Percentiles rank a stretch among this genome's conserved stretches.
Evolutionary conservation across 2,888 invertebrate species (phyloP).

Genomic region (Trissoscelio sp.): DNA sequence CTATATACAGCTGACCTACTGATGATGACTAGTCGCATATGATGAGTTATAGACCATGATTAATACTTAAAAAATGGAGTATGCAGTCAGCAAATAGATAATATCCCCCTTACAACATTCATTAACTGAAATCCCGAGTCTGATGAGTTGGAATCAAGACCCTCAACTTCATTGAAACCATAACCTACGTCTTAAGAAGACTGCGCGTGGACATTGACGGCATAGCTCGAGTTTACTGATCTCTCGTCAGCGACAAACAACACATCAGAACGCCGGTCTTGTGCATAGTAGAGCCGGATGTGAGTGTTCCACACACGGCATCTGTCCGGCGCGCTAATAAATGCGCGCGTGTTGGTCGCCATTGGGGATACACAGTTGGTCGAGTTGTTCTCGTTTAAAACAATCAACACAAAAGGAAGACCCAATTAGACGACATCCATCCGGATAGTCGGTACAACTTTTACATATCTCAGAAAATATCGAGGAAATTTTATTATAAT

Average conservation of each 20-base stretch:
- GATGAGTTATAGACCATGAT: too few relatives aligned
- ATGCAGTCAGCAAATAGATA: too few relatives aligned
- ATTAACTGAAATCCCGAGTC: neutral
- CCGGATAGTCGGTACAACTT: conserved; percentile 65
- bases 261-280: conserved; percentile 56
- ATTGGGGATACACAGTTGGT: conserved; percentile 76
- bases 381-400: conserved; percentile 82
- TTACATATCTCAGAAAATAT: conserved; percentile 37
- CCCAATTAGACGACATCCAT: conserved; percentile 80
- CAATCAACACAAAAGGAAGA: conserved; percentile 82
- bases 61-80: too few relatives aligned
- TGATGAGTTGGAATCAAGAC: conserved; percentile 38
- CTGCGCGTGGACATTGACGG: conserved; percentile 45
- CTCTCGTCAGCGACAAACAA: conserved; percentile 50
- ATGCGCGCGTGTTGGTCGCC: conserved; percentile 76
- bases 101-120: too few relatives aligned
- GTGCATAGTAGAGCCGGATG: conserved; percentile 75
- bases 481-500: neutral
- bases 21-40: too few relatives aligned
- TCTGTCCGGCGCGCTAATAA: conserved; percentile 75
- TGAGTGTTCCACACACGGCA: conserved; percentile 76
- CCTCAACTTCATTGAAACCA: conserved; percentile 51
- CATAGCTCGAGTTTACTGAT: conserved; percentile 60
- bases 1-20: too few relatives aligned
- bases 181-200: conserved; percentile 53